phyloP scores from a whole-genome alignment of 2,888 invertebrate genomes.

The Eulithis prunata region DNA sequence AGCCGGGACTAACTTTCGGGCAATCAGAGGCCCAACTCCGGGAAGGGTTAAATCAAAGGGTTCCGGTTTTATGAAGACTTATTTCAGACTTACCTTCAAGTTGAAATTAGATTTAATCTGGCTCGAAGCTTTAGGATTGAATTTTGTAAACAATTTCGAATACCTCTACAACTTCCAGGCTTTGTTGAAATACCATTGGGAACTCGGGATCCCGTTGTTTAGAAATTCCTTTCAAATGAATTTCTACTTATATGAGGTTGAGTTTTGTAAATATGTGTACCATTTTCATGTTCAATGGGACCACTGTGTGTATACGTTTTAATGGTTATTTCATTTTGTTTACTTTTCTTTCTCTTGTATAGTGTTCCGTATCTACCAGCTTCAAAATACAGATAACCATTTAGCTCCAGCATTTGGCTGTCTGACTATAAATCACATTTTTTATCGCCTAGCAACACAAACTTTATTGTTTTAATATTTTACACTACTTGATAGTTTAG shows the following conservation, averaged over 20 bases:
- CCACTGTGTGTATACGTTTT: constrained; percentile 53
- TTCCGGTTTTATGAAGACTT: constrained; percentile 84
- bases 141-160: constrained; percentile 84
- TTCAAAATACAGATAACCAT: not conserved
- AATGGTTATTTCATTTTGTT: constrained; percentile 71
- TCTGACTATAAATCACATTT: not conserved
- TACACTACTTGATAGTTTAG: too few species aligned
- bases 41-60: constrained; percentile 84
- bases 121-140: constrained; percentile 83
- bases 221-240: constrained; percentile 81
- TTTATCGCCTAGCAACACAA: not conserved
- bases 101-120: constrained; percentile 85
- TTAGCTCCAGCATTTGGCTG: not conserved
- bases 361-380: constrained; percentile 7
- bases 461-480: too few species aligned
- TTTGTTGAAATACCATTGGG: constrained; percentile 83
- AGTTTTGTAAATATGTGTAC: constrained; percentile 68
- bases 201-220: constrained; percentile 77
- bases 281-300: constrained; percentile 66
- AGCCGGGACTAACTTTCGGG: constrained; percentile 78
- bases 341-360: constrained; percentile 50
- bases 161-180: constrained; percentile 82
- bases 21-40: constrained; percentile 80
- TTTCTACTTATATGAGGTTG: constrained; percentile 75
- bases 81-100: constrained; percentile 84